Conservation (phyloP, 2,888 invertebrate species). For the Dugesia japonica region DNA sequence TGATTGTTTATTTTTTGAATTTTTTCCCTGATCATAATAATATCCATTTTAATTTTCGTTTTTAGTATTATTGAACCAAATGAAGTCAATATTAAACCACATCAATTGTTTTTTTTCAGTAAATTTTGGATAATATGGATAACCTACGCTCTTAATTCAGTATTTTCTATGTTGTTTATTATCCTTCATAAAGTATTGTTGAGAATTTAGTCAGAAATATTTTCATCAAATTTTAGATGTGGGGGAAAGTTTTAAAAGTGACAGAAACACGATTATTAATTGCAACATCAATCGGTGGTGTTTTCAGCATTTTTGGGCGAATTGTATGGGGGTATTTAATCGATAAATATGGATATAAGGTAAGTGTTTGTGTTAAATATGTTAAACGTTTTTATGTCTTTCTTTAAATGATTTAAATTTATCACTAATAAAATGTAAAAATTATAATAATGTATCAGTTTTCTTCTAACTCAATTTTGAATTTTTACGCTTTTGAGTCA, state of each 20-base stretch:
- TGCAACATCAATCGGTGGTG: background rate
- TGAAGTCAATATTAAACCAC: background rate
- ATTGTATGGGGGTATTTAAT: background rate
- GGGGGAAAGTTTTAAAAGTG: background rate
- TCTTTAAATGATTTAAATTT: background rate
- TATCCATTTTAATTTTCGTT: no score
- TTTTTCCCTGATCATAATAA: no score
- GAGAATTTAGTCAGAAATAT: background rate
- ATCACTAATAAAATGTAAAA: no score
- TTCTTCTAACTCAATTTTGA: no score
- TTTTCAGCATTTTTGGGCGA: background rate
- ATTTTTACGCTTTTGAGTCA: no score
- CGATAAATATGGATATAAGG: constrained; percentile 5
- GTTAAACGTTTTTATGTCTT: background rate
- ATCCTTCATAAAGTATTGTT: background rate
- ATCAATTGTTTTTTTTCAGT: background rate
- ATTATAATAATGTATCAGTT: no score
- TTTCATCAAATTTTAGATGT: background rate
- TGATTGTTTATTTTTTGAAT: no score
- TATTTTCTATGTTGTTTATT: background rate
- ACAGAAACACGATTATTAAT: background rate
- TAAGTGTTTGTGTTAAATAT: background rate
- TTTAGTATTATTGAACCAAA: background rate
- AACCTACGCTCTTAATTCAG: background rate
- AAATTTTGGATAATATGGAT: background rate